A percentile compares a stretch with the other conserved stretches of the same genome.
Evolutionary conservation across 1,140 invertebrate genomes (phyloP).

Genomic region (Drosophila tani): DNA sequence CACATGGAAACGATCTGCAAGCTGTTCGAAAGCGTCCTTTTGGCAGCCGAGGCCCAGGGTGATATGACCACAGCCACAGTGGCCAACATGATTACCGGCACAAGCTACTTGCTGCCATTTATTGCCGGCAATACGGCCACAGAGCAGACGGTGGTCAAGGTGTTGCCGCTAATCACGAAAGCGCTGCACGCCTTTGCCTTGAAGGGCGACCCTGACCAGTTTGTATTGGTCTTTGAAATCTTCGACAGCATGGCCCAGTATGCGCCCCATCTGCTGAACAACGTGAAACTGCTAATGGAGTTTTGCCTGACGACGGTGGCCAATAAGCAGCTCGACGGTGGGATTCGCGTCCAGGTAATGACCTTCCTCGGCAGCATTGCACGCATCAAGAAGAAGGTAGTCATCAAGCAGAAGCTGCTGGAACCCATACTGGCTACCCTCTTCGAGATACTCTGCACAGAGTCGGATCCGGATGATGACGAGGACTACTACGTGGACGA

Average conservation of each 20-base stretch:
- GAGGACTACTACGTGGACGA: slow-evolving; percentile 50
- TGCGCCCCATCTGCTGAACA: slow-evolving; percentile 87
- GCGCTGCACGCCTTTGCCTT: slow-evolving; percentile 86
- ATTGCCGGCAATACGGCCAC: slow-evolving; percentile 66
- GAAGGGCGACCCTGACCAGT: slow-evolving; percentile 87
- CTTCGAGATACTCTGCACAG: slow-evolving; percentile 89
- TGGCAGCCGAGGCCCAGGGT: slow-evolving; percentile 58
- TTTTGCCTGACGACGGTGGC: slow-evolving; percentile 89
- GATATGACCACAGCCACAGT: slow-evolving; percentile 71
- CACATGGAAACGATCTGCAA: slow-evolving; percentile 77
- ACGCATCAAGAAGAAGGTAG: slow-evolving; percentile 90
- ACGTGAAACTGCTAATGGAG: slow-evolving; percentile 88
- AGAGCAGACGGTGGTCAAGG: slow-evolving; percentile 87
- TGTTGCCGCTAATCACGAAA: slow-evolving; percentile 88
- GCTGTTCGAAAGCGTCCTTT: slow-evolving; percentile 63
- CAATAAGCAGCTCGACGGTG: slow-evolving; percentile 86
- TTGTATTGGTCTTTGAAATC: slow-evolving; percentile 88
- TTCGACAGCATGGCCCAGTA: slow-evolving; percentile 90
- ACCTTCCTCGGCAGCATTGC: slow-evolving; percentile 88
- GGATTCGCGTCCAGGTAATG: slow-evolving; percentile 89
- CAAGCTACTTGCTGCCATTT: slow-evolving; percentile 73
- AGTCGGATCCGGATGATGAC: slow-evolving; percentile 62
- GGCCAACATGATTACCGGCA: slow-evolving; percentile 67
- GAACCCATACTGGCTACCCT: slow-evolving; percentile 89
- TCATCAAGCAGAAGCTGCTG: slow-evolving; percentile 91